phyloP scores from a whole-genome alignment of 2,113 vertebrate genomes.

The Sterrhoptilus dennistouni region DNA sequence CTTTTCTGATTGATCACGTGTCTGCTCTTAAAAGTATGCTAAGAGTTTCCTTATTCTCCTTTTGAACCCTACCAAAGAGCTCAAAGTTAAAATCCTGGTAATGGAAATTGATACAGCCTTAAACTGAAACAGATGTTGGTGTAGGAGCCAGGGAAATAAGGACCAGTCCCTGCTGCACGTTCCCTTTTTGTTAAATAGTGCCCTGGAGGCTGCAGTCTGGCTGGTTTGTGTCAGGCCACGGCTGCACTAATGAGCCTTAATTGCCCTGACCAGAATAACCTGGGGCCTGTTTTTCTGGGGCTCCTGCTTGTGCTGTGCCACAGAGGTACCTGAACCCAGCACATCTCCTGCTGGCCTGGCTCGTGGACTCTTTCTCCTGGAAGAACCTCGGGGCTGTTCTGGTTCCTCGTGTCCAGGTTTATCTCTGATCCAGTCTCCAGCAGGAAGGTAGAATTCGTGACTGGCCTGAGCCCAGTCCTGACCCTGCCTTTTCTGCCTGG shows the following conservation, averaged over 20 bases:
- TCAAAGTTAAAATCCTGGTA: not conserved
- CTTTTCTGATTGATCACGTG: not conserved
- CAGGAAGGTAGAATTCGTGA: not conserved
- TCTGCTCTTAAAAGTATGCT: not conserved
- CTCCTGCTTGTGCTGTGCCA: not conserved
- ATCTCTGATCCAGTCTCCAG: not conserved
- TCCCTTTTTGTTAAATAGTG: not conserved
- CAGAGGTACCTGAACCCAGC: no score
- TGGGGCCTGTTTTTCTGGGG: no score
- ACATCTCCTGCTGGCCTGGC: not conserved
- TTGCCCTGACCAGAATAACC: not conserved
- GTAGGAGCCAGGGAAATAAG: not conserved
- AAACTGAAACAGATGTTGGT: slow-evolving; percentile 27
- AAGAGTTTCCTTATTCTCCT: not conserved
- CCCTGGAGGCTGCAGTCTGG: not conserved
- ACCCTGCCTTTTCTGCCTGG: not conserved
- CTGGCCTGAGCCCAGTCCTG: not conserved
- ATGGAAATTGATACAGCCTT: not conserved
- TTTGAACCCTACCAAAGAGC: not conserved
- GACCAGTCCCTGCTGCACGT: not conserved
- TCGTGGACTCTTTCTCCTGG: not conserved
- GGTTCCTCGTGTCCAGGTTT: not conserved
- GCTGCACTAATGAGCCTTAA: not conserved
- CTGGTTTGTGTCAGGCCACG: not conserved
- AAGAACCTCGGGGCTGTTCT: not conserved